Evolutionary conservation across 2,888 invertebrate species (phyloP).

Genomic region (Macrostomum cliftonense): DNA sequence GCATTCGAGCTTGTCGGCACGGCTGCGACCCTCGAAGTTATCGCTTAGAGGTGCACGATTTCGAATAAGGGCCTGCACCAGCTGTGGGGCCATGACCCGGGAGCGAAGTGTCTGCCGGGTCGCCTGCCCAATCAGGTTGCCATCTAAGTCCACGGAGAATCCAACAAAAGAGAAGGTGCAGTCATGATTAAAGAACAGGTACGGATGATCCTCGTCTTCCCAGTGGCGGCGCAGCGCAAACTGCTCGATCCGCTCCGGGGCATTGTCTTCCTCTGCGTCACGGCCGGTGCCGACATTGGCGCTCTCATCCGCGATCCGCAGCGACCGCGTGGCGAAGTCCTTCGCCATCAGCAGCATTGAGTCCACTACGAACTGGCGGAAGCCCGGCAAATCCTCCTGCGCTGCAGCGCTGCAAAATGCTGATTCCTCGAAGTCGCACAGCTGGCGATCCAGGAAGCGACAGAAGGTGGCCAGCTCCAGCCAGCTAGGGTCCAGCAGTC

Average conservation of each 20-base stretch:
- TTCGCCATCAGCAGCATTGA: conserved; percentile 23
- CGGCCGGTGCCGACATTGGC: neutral
- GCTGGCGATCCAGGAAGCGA: conserved; percentile 22
- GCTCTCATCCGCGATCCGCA: conserved; percentile 21
- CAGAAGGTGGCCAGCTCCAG: conserved; percentile 23
- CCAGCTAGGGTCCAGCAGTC: conserved; percentile 19
- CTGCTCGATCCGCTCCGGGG: neutral
- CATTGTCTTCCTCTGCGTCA: neutral
- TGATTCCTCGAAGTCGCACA: conserved; percentile 19
- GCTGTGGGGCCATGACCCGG: no score
- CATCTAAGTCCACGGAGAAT: neutral
- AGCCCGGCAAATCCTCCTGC: conserved; percentile 19
- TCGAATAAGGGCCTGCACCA: no score
- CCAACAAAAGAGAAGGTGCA: conserved; percentile 5
- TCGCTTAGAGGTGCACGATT: no score
- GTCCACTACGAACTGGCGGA: conserved; percentile 19
- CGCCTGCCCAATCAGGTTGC: no score
- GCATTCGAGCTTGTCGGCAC: no score
- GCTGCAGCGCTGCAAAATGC: conserved; percentile 17
- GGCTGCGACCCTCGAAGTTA: no score
- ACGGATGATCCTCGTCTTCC: conserved; percentile 5
- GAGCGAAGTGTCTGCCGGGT: neutral
- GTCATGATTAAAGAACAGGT: conserved; percentile 5
- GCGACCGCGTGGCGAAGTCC: conserved; percentile 23
- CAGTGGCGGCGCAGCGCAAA: neutral